Base-by-base conservation (phyloP, 2,797 vertebrate genomes). In the Rhadinocentrus ornatus region DNA sequence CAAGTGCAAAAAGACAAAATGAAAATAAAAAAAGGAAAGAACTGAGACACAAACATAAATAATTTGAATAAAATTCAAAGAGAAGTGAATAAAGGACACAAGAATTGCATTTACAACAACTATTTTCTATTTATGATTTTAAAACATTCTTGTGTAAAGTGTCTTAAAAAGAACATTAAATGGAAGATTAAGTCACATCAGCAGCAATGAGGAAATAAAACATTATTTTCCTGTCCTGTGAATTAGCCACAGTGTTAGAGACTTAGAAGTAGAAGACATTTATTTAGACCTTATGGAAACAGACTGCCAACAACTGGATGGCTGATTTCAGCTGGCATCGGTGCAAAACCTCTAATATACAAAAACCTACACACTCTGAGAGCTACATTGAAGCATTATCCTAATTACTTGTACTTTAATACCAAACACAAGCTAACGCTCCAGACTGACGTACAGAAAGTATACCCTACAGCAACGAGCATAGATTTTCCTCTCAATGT, bases 331-430 rank as follows among this genome's bases (percentile, higher is more conserved):
- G 82, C 68, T 31, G 15, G 50, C 67, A 10, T 76, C 65, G 39
- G 27, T 15, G n/a, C 26, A 34, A 15, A 56, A 53, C 69, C 62
- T 63, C 29, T 22, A 35, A 83, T 66, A 56, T 73, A 70, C 80
- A 35, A 8, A 10, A 8, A 3, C 31, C 3, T 3, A 31, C 31
- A 35, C 8, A 35, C 56, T 59, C 76, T 80, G 61, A 83, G 77
- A 80, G 79, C 63, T 58, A 67, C 48, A 77, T 74, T 75, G 68
- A 79, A 79, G 60, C 76, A 83, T 75, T 74, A 80, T 66, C 22
- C 32, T 80, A 77, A 86, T 91, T 82, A 86, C 62, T 29, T 59
- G 3, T 48, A 72, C 32, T 81, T 73, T 27, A 73, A 48, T 31
- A 73, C 57, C 63, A 67, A 75, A 74, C 48, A 44, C 56, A 72